A percentile compares a stretch with the other conserved stretches of the same genome.
Conservation (phyloP, 2,113 vertebrate genomes). For the Callipepla californica region DNA sequence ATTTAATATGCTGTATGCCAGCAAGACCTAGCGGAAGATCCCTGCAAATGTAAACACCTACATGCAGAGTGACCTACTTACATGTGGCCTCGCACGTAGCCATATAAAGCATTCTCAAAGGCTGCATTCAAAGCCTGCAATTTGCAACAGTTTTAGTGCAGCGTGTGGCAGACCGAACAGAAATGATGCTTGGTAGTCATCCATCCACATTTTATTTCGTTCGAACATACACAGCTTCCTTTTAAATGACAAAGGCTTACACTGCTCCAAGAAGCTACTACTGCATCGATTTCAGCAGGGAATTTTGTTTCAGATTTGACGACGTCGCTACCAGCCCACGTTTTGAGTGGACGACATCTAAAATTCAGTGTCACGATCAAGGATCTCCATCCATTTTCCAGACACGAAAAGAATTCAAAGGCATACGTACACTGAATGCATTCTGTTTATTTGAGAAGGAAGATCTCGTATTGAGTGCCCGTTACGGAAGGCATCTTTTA, state of each 20-base stretch:
- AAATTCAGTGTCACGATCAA: neutral
- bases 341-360: neutral
- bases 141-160: neutral
- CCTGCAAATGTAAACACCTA: constrained; percentile 28
- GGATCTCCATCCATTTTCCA: neutral
- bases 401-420: constrained; percentile 16
- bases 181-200: neutral
- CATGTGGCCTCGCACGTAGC: neutral
- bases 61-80: constrained; percentile 20
- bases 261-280: neutral
- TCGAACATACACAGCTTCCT: neutral
- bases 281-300: neutral
- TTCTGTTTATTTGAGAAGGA: constrained; percentile 96
- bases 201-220: neutral
- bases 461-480: constrained; percentile 87
- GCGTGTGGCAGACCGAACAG: neutral
- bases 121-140: neutral
- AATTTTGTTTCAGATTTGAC: neutral
- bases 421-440: constrained; percentile 80
- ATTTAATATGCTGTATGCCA: neutral
- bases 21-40: neutral
- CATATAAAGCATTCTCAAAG: neutral
- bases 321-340: neutral
- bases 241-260: neutral
- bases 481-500: constrained; percentile 82